These are phyloP conservation scores for Saxidomus purpurata DNA, from an alignment of 1,140 invertebrate genomes.

Conservation along the genomic window DNA sequence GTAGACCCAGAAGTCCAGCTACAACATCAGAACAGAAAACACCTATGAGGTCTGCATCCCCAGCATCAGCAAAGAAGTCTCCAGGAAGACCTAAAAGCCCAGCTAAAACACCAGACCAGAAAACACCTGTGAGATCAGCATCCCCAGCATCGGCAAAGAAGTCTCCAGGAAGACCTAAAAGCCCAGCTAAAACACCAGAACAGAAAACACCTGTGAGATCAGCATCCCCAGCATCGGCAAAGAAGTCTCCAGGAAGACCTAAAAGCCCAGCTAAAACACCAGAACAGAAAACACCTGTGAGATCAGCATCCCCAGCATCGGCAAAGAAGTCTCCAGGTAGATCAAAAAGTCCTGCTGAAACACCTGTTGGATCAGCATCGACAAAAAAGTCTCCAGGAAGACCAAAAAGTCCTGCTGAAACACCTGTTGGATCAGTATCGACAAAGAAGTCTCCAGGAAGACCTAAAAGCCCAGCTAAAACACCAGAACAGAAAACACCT, in stretches of 20 bases:
- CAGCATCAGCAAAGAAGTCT: conserved; percentile 23
- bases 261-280: background rate
- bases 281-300: background rate
- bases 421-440: background rate
- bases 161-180: conserved; percentile 11
- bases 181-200: background rate
- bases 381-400: background rate
- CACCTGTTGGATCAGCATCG: background rate
- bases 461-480: background rate
- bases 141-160: background rate
- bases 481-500: conserved; percentile 18
- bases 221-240: conserved; percentile 5
- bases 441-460: conserved; percentile 3
- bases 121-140: conserved; percentile 5
- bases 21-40: conserved; percentile 6
- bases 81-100: conserved; percentile 13
- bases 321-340: conserved; percentile 38
- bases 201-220: background rate
- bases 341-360: conserved; percentile 37
- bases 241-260: conserved; percentile 22
- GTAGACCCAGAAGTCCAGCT: background rate
- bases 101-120: conserved; percentile 36
- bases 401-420: background rate
- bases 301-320: background rate
- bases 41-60: background rate